These are phyloP conservation scores for Orycteropus afer DNA, from an alignment of 2,113 vertebrate species.

Conservation along the genomic window DNA sequence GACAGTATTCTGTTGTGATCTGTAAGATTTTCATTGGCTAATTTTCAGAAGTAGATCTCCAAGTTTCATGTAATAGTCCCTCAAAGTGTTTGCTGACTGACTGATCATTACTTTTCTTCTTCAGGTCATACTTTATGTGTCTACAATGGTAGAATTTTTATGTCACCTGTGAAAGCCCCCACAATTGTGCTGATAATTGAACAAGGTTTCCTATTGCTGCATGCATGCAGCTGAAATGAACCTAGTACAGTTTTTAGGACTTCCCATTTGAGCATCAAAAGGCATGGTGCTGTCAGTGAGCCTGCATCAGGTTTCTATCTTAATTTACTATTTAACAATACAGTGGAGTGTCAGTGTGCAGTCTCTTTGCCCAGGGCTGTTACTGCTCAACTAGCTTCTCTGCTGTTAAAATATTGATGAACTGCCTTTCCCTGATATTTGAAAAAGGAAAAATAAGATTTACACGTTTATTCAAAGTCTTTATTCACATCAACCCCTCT, in stretches of 20 bases:
- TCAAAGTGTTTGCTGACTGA: neutral
- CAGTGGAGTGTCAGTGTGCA: neutral
- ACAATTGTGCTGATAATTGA: neutral
- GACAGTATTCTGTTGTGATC: no score
- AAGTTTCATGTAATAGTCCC: neutral
- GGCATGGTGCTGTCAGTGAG: neutral
- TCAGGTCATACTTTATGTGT: neutral
- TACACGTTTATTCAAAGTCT: neutral
- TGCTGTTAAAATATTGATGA: conserved; percentile 62
- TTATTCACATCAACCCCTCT: neutral
- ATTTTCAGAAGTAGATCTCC: no score
- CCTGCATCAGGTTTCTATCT: neutral
- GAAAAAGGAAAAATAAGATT: conserved; percentile 32
- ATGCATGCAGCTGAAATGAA: neutral
- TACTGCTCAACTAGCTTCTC: conserved; percentile 39
- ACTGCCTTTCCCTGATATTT: conserved; percentile 42
- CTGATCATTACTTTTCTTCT: neutral
- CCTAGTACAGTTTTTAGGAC: neutral
- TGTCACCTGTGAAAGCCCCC: neutral
- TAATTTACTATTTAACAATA: conserved; percentile 46
- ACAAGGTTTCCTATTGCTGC: neutral
- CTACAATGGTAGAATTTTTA: neutral
- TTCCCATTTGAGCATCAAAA: conserved; percentile 3
- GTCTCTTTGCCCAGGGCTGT: conserved; percentile 40
- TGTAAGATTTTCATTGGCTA: no score